These are phyloP conservation scores for Seriola rivoliana DNA, from an alignment of 2,113 vertebrate genomes.

Conservation along the genomic window DNA sequence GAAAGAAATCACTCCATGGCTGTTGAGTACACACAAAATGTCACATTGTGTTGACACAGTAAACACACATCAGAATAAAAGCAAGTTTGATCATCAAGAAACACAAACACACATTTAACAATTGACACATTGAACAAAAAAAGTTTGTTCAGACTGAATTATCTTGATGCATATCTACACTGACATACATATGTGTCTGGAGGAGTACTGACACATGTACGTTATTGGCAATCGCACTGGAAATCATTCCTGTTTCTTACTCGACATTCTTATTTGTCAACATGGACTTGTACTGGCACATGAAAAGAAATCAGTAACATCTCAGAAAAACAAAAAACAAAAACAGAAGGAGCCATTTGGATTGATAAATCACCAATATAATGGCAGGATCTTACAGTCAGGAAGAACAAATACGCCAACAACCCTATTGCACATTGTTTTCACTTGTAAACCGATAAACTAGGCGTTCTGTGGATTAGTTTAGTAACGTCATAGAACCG, in stretches of 20 bases:
- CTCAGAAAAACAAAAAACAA: not conserved
- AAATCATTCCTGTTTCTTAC: conserved; percentile 10
- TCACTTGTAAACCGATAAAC: conserved; percentile 30
- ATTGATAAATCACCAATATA: conserved; percentile 2
- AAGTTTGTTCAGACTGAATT: not conserved
- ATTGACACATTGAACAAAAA: not conserved
- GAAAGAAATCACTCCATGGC: not conserved
- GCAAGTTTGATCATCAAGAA: conserved; percentile 1
- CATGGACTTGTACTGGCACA: conserved; percentile 33
- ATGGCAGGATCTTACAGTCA: conserved; percentile 10
- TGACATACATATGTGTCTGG: not conserved
- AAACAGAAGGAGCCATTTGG: not conserved
- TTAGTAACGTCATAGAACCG: not conserved
- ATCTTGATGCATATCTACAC: conserved; percentile 9
- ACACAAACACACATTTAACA: conserved; percentile 16
- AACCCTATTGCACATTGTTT: conserved; percentile 62
- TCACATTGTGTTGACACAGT: conserved; percentile 23
- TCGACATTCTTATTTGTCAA: conserved; percentile 30
- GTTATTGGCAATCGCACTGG: not conserved
- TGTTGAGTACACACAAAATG: conserved; percentile 35
- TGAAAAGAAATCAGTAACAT: conserved; percentile 44
- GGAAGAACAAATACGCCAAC: conserved; percentile 18
- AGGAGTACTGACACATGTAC: not conserved
- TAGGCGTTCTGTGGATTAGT: not conserved
- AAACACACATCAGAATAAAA: not conserved